phyloP scores from a whole-genome alignment of 2,113 vertebrate genomes.

The Sturnus vulgaris region DNA sequence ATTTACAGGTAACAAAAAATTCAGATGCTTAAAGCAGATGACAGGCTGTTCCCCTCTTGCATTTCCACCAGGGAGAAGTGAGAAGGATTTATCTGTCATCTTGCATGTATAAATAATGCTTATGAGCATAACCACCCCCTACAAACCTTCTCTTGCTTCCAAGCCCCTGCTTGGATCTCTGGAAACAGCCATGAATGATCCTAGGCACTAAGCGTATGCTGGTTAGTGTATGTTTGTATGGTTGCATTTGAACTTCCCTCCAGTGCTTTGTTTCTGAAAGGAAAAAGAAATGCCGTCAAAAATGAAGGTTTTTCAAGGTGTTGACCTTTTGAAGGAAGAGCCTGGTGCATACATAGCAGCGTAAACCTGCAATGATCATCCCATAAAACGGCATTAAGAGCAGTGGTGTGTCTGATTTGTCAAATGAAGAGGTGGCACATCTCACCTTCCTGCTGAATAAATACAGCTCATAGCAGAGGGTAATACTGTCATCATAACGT shows the following conservation, averaged over 20 bases:
- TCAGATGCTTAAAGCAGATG: background rate
- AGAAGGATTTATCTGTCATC: background rate
- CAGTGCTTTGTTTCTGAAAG: background rate
- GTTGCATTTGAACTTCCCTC: background rate
- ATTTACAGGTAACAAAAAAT: background rate
- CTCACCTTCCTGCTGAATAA: slow-evolving; percentile 28
- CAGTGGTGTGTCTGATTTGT: slow-evolving; percentile 14
- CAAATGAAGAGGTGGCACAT: background rate
- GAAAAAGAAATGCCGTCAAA: background rate
- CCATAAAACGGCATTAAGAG: slow-evolving; percentile 30
- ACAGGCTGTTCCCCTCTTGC: background rate
- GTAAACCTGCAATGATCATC: background rate
- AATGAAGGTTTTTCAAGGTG: background rate
- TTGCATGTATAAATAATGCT: background rate
- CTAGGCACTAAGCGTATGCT: fast-evolving
- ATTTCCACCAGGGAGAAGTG: background rate
- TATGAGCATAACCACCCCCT: background rate
- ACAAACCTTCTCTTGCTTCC: background rate
- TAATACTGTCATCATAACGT: slow-evolving; percentile 53
- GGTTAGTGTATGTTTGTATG: background rate
- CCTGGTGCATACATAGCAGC: background rate
- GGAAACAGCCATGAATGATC: background rate
- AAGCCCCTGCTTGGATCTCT: background rate
- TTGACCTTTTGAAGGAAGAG: background rate
- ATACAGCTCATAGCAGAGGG: slow-evolving; percentile 7